Base-by-base conservation (phyloP, 2,797 vertebrate species). In the Crypturellus tataupa region DNA sequence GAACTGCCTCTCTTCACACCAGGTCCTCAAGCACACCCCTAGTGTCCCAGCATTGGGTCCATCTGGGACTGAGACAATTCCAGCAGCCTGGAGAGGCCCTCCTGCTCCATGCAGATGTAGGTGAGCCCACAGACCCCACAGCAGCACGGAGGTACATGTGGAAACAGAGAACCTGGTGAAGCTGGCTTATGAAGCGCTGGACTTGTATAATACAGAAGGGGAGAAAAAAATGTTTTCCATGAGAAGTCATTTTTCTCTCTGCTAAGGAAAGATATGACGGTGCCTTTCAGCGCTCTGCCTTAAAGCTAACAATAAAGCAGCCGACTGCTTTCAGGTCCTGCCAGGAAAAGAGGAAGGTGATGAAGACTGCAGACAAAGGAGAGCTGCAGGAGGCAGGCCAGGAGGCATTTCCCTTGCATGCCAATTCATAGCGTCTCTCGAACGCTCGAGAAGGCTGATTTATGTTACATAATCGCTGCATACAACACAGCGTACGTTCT, bases 91-190 rank as follows among this genome's bases (percentile, higher is more conserved):
- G 53, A 55, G 58, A 63, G 35, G 6, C 10, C n/a, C 15, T 85
- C 49, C 31, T 4, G 3, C 21, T 46, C 63, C 19, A 53, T 39
- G 64, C 6, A 44, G 49, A n/a, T 35, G 8, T 18, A 5, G 40
- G 11, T 5, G 9, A 29, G 25, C 8, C 23, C 42, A 78, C 59
- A 42, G 84, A 78, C 11, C 23, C 29, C 39, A 49, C 2, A 33
- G 18, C 21, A 68, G 21, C 40, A 65, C 63, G 0, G 0, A 53
- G 9, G 24, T 10, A 40, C 15, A 5, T 0, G 0, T 4, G 44
- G 53, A 60, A 83, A 47, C 12, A 17, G 14, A 40, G 0, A 2
- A 72, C 13, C n/a, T 1, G 1, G 10, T 14, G 14, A 64, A 64
- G 5, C 6, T 35, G 0, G 0, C 14, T n/a, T 44, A 33, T 23